Percentiles rank a stretch among this genome's conserved stretches.
Evolutionary conservation across 1,140 invertebrate species (phyloP).

Genomic region (Drosophila kikkawai): DNA sequence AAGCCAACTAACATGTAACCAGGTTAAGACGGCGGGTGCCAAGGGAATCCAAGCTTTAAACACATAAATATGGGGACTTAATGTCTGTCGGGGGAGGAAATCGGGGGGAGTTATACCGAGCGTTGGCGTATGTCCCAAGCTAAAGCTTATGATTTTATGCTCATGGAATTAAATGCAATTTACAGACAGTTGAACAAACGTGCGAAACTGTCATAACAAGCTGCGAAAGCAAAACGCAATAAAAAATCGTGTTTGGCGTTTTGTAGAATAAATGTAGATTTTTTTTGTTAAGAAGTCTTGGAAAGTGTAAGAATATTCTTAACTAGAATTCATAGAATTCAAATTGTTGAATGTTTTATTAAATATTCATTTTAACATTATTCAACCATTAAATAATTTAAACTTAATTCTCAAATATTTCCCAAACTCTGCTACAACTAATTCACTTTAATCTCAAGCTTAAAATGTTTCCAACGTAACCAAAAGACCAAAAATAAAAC

Average conservation of each 20-base stretch:
- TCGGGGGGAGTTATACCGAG: background rate
- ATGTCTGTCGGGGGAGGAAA: slow-evolving; percentile 14
- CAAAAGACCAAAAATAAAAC: background rate
- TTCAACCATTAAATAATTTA: background rate
- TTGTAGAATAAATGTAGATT: background rate
- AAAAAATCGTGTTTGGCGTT: background rate
- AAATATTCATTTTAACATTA: no score
- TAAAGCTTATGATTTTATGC: slow-evolving; percentile 32
- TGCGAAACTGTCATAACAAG: slow-evolving; percentile 32
- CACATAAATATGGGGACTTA: slow-evolving; percentile 64
- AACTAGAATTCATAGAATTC: no score
- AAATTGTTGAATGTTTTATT: no score
- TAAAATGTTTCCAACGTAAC: background rate
- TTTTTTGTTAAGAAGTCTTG: background rate
- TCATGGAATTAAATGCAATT: slow-evolving; percentile 23
- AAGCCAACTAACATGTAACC: slow-evolving; percentile 67
- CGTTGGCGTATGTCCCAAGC: slow-evolving; percentile 24
- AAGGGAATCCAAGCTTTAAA: slow-evolving; percentile 47
- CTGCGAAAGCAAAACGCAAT: background rate
- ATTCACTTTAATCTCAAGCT: slow-evolving; percentile 5
- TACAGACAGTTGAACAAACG: slow-evolving; percentile 21
- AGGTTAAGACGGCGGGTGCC: slow-evolving; percentile 34
- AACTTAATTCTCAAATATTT: background rate
- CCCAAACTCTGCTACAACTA: background rate
- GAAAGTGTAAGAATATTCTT: background rate